Percentiles rank a stretch among this genome's conserved stretches.
Conservation (phyloP, 2,888 invertebrate genomes). For the Hypselothyrea guttata region DNA sequence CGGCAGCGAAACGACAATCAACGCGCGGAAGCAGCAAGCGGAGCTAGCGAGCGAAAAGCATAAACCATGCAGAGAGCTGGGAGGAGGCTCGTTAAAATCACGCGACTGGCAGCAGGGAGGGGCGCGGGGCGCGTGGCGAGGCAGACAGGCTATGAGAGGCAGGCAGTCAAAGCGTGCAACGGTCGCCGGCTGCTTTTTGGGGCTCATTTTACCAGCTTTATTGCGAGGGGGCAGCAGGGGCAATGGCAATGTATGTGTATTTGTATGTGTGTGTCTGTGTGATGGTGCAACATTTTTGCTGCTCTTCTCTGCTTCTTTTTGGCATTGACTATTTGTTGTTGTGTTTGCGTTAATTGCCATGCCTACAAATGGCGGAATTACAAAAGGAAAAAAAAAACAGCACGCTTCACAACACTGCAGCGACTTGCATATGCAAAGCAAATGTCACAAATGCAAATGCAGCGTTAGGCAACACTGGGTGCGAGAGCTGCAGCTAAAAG, state of each 20-base stretch:
- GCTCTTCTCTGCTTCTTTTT: no score
- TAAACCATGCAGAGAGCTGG: slow-evolving; percentile 68
- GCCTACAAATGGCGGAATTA: slow-evolving; percentile 24
- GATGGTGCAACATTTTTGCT: slow-evolving; percentile 37
- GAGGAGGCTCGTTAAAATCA: slow-evolving; percentile 75
- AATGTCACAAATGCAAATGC: not conserved
- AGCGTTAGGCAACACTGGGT: not conserved
- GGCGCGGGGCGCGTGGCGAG: no score
- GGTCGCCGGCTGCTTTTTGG: no score
- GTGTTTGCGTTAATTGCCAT: slow-evolving; percentile 46
- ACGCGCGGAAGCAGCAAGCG: slow-evolving; percentile 62
- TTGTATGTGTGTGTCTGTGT: not conserved
- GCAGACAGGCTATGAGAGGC: slow-evolving; percentile 15
- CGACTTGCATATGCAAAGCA: no score
- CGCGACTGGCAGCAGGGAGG: slow-evolving; percentile 68
- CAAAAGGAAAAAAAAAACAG: slow-evolving; percentile 23
- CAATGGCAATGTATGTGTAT: no score
- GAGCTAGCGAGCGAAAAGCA: slow-evolving; percentile 68
- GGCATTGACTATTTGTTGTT: slow-evolving; percentile 18
- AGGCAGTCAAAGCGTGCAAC: slow-evolving; percentile 15
- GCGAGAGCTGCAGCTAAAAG: slow-evolving; percentile 4
- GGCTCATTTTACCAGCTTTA: no score
- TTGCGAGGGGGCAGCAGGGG: not conserved
- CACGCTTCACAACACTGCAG: not conserved
- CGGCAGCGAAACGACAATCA: slow-evolving; percentile 64